phyloP scores from a whole-genome alignment of 2,113 vertebrate species.

The Tricholaema leucomelas region DNA sequence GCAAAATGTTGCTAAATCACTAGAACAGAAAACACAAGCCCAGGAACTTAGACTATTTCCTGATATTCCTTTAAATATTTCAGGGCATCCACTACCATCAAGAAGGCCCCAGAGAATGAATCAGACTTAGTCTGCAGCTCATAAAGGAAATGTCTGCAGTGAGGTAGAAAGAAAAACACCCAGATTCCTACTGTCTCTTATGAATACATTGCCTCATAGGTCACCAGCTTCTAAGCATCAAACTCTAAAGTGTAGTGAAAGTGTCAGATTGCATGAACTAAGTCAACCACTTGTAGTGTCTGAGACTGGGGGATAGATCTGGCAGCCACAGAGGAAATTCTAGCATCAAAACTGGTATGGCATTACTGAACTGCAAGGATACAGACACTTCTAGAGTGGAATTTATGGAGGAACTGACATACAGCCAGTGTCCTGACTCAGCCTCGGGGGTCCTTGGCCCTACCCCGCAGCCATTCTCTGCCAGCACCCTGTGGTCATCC shows the following conservation, averaged over 20 bases:
- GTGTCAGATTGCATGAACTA: neutral
- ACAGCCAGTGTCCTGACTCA: accelerated
- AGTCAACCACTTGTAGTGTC: neutral
- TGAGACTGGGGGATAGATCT: accelerated
- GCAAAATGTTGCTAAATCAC: neutral
- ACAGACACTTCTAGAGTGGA: neutral
- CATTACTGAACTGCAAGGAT: neutral
- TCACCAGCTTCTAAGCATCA: neutral
- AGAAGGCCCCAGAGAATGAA: neutral
- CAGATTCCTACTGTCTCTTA: neutral
- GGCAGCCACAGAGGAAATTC: neutral
- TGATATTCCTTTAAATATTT: neutral
- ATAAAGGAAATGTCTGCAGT: neutral
- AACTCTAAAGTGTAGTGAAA: neutral
- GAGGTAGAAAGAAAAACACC: neutral
- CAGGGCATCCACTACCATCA: neutral
- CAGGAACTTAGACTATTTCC: neutral
- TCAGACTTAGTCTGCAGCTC: neutral
- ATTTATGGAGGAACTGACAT: neutral
- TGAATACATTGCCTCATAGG: neutral
- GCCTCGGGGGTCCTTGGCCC: neutral
- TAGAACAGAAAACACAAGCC: neutral
- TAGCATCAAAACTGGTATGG: neutral
- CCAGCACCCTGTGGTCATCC: accelerated
- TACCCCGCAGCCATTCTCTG: neutral